phyloP scores from a whole-genome alignment of 2,888 invertebrate genomes.

The Carcina quercana region DNA sequence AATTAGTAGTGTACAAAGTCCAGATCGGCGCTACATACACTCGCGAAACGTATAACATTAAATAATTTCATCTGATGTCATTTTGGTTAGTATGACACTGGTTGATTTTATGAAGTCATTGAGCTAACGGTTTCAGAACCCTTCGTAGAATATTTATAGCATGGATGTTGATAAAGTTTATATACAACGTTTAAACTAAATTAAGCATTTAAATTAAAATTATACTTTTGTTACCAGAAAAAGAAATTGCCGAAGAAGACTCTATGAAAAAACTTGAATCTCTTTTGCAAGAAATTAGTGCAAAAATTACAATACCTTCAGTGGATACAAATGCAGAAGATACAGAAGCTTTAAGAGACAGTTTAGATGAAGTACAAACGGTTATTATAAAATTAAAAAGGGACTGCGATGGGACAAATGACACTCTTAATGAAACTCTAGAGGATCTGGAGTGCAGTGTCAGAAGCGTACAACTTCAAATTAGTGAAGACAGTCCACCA shows the following conservation, averaged over 20 bases:
- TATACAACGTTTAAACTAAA: too few species aligned
- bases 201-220: too few species aligned
- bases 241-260: slow-evolving; percentile 21
- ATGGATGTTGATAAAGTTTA: too few species aligned
- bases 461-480: slow-evolving; percentile 64
- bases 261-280: slow-evolving; percentile 38
- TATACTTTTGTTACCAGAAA: slow-evolving; percentile 13
- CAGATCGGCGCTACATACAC: too few species aligned
- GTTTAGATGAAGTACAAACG: slow-evolving; percentile 62
- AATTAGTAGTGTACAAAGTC: too few species aligned
- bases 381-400: slow-evolving; percentile 60
- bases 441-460: slow-evolving; percentile 69
- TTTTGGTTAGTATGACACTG: too few species aligned
- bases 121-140: too few species aligned
- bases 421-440: slow-evolving; percentile 61
- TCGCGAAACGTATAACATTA: too few species aligned
- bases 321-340: slow-evolving; percentile 28
- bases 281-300: slow-evolving; percentile 45
- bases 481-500: slow-evolving; percentile 54
- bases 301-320: slow-evolving; percentile 31
- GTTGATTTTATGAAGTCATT: too few species aligned
- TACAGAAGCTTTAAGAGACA: slow-evolving; percentile 41
- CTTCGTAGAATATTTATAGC: too few species aligned
- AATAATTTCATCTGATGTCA: too few species aligned
- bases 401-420: slow-evolving; percentile 50